Evolutionary conservation across 2,888 invertebrate genomes (phyloP), one percentile per base, ranked within the genome.

Genomic region (Alcis repandata): DNA sequence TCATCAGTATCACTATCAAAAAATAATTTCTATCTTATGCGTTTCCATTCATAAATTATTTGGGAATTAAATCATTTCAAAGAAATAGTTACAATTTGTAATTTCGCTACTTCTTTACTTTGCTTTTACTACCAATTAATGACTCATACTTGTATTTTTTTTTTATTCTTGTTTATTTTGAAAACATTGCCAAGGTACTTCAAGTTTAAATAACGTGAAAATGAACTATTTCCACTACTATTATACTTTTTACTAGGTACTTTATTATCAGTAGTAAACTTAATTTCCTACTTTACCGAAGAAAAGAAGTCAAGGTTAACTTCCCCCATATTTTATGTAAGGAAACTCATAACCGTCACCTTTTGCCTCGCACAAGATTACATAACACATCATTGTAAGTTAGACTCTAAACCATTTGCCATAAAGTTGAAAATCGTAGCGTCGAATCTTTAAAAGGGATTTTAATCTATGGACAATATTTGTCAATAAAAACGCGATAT

Each of bases 331-430:
- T 32, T 60, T 54, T 49, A 68, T 66, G 60, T 67, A 74, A 69
- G 75, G 75, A 73, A 74, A 70, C 71, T 51, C 69, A 67, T 70
- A 69, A 69, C 77, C 76, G 48, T 60, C 75, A 77, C 77, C 77
- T 58, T 56, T 48, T 19, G 2, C 32, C 72, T 71, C 72, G 69
- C 73, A 68, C 63, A 71, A 69, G 68, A 69, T 63, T 54, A 59
- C 70, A 72, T 68, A 69, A 65, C 38, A 53, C 56, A 51, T 52
- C 51, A 41, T 58, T 36, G 48, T 11, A 59, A 65, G 1, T 59
- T 63, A 9, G 19, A 46, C 54, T 62, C 33, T 69, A 67, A 43
- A 0, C 11, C 2, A 36, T 38, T 15, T 2, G 1, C 1, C 1
- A 32, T 22, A 59, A 52, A 67, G 65, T 61, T 17, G 43, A 59